These are phyloP conservation scores for Halichoerus grypus DNA, from an alignment of 2,113 vertebrate genomes.

Conservation along the genomic window DNA sequence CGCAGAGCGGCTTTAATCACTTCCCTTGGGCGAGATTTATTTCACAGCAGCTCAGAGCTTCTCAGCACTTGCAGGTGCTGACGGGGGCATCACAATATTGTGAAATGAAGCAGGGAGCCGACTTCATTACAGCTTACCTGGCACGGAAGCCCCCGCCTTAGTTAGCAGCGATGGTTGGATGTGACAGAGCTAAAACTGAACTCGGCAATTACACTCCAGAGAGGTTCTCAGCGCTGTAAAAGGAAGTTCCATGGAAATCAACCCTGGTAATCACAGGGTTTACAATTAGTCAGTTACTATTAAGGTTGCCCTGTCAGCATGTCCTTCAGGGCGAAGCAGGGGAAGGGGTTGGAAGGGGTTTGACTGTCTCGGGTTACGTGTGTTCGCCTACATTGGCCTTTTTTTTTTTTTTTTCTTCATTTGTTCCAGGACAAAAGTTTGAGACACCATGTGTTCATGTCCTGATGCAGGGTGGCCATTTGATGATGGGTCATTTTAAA, in stretches of 20 bases:
- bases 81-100: constrained; percentile 90
- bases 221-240: constrained; percentile 81
- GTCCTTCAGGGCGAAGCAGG: constrained; percentile 75
- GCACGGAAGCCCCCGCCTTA: constrained; percentile 83
- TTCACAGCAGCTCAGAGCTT: constrained; percentile 84
- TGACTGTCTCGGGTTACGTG: constrained; percentile 79
- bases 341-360: constrained; percentile 78
- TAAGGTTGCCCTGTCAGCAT: constrained; percentile 85
- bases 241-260: constrained; percentile 90
- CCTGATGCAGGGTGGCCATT: constrained; percentile 71
- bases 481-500: constrained; percentile 67
- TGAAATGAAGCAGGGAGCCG: constrained; percentile 87
- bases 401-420: background rate
- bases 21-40: constrained; percentile 81
- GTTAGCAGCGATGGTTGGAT: constrained; percentile 85
- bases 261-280: constrained; percentile 90
- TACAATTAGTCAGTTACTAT: constrained; percentile 91
- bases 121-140: constrained; percentile 88
- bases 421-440: constrained; percentile 76
- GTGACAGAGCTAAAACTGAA: constrained; percentile 91
- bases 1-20: constrained; percentile 64
- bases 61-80: constrained; percentile 85
- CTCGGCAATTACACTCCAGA: constrained; percentile 89
- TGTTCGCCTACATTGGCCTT: constrained; percentile 72
- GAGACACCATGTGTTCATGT: constrained; percentile 75